phyloP scores from a whole-genome alignment of 2,113 vertebrate species.

The Sinocyclocheilus rhinocerous region DNA sequence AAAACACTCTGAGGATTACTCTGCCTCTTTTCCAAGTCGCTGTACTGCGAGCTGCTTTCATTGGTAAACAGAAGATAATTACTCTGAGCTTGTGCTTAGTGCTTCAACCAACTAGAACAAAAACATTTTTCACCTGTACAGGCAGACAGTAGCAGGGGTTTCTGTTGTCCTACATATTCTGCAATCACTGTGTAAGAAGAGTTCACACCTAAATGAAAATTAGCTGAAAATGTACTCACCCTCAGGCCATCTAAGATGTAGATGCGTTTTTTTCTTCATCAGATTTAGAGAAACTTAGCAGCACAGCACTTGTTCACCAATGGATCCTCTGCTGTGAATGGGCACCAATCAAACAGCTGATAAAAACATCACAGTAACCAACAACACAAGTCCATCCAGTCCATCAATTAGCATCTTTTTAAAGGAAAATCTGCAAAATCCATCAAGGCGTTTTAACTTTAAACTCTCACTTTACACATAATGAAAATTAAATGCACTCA shows the following conservation, averaged over 20 bases:
- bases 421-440: background rate
- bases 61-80: constrained; percentile 63
- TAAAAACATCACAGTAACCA: no score
- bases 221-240: background rate
- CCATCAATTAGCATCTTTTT: background rate
- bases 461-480: background rate
- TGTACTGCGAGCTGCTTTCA: constrained; percentile 54
- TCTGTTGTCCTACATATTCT: background rate
- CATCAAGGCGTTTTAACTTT: no score
- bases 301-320: background rate
- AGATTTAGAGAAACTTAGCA: background rate
- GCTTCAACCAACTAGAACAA: constrained; percentile 50
- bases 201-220: background rate
- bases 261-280: background rate
- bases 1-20: constrained; percentile 53
- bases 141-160: background rate
- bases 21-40: constrained; percentile 60
- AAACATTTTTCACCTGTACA: constrained; percentile 20
- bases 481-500: background rate
- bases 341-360: background rate
- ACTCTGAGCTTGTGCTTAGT: constrained; percentile 63
- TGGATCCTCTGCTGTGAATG: background rate
- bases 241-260: background rate
- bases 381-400: background rate
- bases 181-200: background rate